Evolutionary conservation across 2,888 invertebrate genomes (phyloP).

Genomic region (Saturnia pavonia): DNA sequence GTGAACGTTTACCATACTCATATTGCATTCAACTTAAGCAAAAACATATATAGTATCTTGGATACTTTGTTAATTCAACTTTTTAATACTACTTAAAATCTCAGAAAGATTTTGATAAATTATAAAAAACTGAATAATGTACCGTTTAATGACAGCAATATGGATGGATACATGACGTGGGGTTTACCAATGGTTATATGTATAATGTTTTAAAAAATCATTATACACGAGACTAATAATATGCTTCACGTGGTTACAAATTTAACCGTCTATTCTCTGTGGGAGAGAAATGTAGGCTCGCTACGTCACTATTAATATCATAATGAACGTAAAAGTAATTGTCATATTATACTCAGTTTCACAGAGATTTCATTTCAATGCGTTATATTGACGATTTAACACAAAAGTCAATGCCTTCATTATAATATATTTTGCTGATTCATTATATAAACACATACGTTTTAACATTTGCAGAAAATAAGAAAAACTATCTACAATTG

Average conservation of each 20-base stretch:
- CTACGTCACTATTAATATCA: not conserved
- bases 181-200: not conserved
- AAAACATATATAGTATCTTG: not conserved
- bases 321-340: not conserved
- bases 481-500: not conserved
- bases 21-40: constrained; percentile 21
- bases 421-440: not conserved
- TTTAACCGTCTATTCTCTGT: constrained; percentile 51
- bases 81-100: no score
- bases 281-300: constrained; percentile 57
- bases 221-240: constrained; percentile 18
- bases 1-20: constrained; percentile 45
- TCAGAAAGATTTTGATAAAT: not conserved
- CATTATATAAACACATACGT: not conserved
- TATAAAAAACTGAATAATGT: not conserved
- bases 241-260: constrained; percentile 33
- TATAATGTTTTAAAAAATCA: not conserved
- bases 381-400: not conserved
- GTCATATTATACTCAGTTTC: not conserved
- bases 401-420: not conserved
- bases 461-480: not conserved
- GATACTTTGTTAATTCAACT: not conserved
- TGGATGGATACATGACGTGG: not conserved
- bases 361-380: not conserved
- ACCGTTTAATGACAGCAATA: not conserved